These are phyloP conservation scores for Alosa sapidissima DNA, from an alignment of 2,797 vertebrate species.

Conservation along the genomic window DNA sequence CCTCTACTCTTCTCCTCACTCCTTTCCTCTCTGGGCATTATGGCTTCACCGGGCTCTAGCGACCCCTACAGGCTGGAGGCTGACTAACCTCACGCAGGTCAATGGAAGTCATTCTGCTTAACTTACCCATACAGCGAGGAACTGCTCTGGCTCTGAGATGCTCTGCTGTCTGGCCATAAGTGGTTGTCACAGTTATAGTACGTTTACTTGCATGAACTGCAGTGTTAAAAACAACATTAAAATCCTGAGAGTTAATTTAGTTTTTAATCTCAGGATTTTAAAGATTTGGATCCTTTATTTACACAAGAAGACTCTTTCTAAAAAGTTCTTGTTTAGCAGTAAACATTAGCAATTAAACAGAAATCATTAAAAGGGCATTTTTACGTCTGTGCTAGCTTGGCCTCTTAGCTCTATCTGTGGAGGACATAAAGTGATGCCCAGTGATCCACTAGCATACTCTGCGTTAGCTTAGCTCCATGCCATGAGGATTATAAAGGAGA, in stretches of 20 bases:
- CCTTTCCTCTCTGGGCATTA: conserved; percentile 59
- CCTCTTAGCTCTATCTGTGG: too few species aligned
- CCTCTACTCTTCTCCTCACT: conserved; percentile 23
- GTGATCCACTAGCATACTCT: too few species aligned
- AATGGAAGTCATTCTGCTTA: neutral
- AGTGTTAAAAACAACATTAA: neutral
- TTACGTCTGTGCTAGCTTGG: too few species aligned
- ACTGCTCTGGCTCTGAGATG: neutral
- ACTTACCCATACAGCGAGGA: neutral
- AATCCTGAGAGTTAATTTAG: neutral
- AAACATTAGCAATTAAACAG: neutral
- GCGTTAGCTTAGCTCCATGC: neutral
- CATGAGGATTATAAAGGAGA: neutral
- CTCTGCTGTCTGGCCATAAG: too few species aligned
- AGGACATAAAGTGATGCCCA: too few species aligned
- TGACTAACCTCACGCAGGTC: conserved; percentile 21
- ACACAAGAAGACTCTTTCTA: neutral
- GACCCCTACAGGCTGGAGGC: neutral
- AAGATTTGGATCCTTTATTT: neutral
- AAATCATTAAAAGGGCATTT: neutral
- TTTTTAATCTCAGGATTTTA: neutral
- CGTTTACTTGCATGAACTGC: neutral
- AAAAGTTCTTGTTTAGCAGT: neutral
- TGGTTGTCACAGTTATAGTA: neutral
- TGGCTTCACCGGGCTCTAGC: conserved; percentile 29